Evolutionary conservation across 1,140 invertebrate genomes (phyloP), one percentile per base, ranked within the genome.

Genomic region (Latrodectus geometricus): DNA sequence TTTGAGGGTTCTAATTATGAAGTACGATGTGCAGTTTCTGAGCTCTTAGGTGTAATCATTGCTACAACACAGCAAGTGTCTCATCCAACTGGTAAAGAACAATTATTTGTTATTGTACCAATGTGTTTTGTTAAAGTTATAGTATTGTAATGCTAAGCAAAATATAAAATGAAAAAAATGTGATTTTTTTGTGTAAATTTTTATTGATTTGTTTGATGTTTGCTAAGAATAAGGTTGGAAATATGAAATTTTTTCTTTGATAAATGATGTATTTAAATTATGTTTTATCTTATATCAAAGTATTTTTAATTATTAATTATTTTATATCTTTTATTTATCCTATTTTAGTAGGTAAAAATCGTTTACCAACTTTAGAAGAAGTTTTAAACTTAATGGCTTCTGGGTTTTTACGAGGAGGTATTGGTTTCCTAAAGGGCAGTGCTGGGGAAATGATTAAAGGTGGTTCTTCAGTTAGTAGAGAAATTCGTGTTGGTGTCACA

Each of bases 391-490:
- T 99, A 86, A 92, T 99, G 88, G 96, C 97, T 93, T 95, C 96
- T n/a, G 98, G 97, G 61, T 99, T 99, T 92, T 91, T 99, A 4
- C 93, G 96, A 88, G 98, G 98, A 2, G 97, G 97, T 21, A 96
- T 96, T 21, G 97, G 98, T 15, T 99, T 99, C 91, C 92, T 99
- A 7, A 99, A 99, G 91, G 96, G 96, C 17, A 89, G 91, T 66
- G 96, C 96, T 73, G 96, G 96, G 9, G 97, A 99, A 92, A 98
- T 98, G 89, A 98, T 98, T 88, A 99, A 99, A 92, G 97, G 97
- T 5, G 96, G 95, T 88, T 96, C 96, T 0, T 94, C 95, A 14
- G 95, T 98, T 0, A 98, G 97, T 91, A 92, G 97, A 88, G 98
- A 99, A 93, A 96, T 99, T 73, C 93, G 98, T 90, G 97, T 99